A percentile compares a stretch with the other conserved stretches of the same genome.
Evolutionary conservation across 2,797 vertebrate genomes (phyloP).

Genomic region (Siniperca undulata): DNA sequence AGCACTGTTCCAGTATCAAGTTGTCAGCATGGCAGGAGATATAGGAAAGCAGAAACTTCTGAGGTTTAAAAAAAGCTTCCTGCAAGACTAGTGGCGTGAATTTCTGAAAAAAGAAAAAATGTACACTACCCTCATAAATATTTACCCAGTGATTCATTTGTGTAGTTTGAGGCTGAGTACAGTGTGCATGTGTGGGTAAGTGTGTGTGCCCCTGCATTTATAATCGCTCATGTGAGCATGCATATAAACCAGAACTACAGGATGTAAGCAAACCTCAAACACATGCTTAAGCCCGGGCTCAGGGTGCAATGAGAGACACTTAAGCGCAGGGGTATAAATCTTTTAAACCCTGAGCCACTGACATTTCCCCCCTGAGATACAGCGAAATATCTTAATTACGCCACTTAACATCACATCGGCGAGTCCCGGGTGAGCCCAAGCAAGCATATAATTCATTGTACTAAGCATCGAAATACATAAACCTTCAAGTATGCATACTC

Average conservation of each 20-base stretch:
- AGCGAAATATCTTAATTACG: slow-evolving; percentile 82
- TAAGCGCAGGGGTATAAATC: slow-evolving; percentile 76
- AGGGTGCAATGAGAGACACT: slow-evolving; percentile 66
- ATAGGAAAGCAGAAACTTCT: neutral
- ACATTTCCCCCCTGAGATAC: slow-evolving; percentile 73
- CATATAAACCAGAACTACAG: slow-evolving; percentile 31
- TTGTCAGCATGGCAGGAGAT: slow-evolving; percentile 5
- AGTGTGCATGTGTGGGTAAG: slow-evolving; percentile 3
- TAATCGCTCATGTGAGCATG: slow-evolving; percentile 25
- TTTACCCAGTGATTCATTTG: slow-evolving; percentile 11
- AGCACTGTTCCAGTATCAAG: slow-evolving; percentile 19
- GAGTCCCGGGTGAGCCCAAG: slow-evolving; percentile 74
- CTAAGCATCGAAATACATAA: slow-evolving; percentile 71
- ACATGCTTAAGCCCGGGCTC: slow-evolving; percentile 48
- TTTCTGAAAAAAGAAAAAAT: neutral
- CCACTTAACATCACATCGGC: slow-evolving; percentile 80
- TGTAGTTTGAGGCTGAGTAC: slow-evolving; percentile 21
- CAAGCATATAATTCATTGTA: slow-evolving; percentile 80
- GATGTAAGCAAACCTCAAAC: slow-evolving; percentile 61
- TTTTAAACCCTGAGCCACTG: slow-evolving; percentile 75
- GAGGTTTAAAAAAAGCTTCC: neutral
- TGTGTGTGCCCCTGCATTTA: slow-evolving; percentile 5
- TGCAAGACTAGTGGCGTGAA: neutral
- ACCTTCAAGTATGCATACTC: slow-evolving; percentile 63
- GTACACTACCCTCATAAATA: slow-evolving; percentile 17